A percentile compares a stretch with the other conserved stretches of the same genome.
Conservation (phyloP, 2,113 vertebrate genomes). For the Spermophilus dauricus region DNA sequence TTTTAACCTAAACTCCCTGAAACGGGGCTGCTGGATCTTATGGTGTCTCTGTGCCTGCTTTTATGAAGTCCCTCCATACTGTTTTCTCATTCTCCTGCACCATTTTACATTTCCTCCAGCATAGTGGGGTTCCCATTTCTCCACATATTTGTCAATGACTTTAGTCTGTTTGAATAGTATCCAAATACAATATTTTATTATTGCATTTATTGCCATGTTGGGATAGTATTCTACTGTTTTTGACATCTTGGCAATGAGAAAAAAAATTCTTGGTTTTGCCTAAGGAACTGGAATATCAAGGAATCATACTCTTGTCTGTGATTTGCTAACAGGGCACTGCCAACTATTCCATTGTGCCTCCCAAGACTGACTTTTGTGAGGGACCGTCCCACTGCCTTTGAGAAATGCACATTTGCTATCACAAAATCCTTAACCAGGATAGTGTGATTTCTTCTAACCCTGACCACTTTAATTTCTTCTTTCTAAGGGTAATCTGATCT, state of each 20-base stretch:
- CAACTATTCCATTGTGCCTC: neutral
- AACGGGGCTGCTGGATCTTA: neutral
- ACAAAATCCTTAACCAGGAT: neutral
- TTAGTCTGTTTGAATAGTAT: too few species aligned
- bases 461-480: neutral
- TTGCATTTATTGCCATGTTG: neutral
- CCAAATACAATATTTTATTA: too few species aligned
- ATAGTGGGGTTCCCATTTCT: too few species aligned
- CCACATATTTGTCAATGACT: rapidly evolving
- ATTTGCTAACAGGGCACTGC: too few species aligned
- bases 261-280: neutral
- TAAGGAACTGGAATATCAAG: neutral
- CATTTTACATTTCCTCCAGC: neutral
- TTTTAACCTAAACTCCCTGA: neutral
- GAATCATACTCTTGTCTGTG: rapidly evolving
- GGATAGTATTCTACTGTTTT: neutral
- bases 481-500: neutral
- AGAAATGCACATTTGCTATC: neutral
- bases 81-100: neutral
- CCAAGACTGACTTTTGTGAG: rapidly evolving
- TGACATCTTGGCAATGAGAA: neutral
- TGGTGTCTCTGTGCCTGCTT: neutral
- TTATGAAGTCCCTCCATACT: neutral
- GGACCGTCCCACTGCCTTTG: neutral
- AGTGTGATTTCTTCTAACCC: neutral